A percentile compares a stretch with the other conserved stretches of the same genome.
phyloP scores from a whole-genome alignment of 2,888 invertebrate genomes.

The Parelbella ahira region DNA sequence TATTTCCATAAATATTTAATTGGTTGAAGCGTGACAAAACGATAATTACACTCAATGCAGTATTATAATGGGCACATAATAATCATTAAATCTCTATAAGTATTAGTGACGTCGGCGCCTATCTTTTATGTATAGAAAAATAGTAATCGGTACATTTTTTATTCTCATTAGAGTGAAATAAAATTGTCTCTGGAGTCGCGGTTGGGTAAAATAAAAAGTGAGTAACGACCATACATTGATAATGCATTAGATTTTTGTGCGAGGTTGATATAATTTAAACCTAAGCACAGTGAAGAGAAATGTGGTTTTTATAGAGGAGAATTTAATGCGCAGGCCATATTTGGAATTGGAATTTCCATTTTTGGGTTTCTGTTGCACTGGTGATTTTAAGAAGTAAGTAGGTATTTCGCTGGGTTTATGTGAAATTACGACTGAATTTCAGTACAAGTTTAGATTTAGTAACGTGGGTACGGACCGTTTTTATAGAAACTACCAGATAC shows the following conservation, averaged over 20 bases:
- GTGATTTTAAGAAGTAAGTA: no score
- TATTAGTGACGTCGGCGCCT: conserved; percentile 31
- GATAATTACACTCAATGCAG: conserved; percentile 31
- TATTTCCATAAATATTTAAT: conserved; percentile 31
- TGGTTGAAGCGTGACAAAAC: conserved; percentile 34
- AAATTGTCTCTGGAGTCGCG: conserved; percentile 18
- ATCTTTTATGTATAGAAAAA: conserved; percentile 20
- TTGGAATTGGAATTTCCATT: no score
- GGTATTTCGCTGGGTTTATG: no score
- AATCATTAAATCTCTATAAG: conserved; percentile 31
- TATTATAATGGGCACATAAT: conserved; percentile 32
- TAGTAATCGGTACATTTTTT: conserved; percentile 4
- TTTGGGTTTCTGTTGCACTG: no score
- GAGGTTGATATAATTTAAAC: conserved; percentile 16
- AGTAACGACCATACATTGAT: conserved; percentile 10
- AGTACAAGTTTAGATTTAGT: conserved; percentile 1
- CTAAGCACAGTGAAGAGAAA: no score
- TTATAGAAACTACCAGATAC: no score
- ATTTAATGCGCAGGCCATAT: no score
- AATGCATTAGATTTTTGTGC: conserved; percentile 17
- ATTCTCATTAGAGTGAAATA: conserved; percentile 9
- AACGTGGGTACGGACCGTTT: no score
- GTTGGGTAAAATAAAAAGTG: conserved; percentile 9
- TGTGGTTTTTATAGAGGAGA: no score
- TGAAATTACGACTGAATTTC: no score